Evolutionary conservation across 2,888 invertebrate genomes (phyloP).

Genomic region (Lucinisca nassula): DNA sequence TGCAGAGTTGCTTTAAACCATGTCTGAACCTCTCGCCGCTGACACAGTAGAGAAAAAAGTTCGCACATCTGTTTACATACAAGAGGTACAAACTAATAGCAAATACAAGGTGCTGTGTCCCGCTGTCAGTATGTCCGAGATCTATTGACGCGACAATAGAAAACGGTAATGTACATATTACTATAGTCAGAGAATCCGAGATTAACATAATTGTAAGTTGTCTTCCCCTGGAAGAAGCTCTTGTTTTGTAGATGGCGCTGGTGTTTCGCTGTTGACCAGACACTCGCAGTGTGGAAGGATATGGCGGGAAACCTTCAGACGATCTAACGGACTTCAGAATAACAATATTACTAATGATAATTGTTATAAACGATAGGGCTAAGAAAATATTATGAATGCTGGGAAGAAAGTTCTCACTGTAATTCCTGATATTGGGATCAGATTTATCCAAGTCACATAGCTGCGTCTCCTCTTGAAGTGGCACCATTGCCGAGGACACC

Average conservation of each 20-base stretch:
- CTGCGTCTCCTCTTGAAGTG: conserved; percentile 59
- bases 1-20: conserved; percentile 64
- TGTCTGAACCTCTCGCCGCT: conserved; percentile 78
- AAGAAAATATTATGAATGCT: conserved; percentile 77
- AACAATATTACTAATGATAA: conserved; percentile 76
- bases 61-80: conserved; percentile 79
- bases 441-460: conserved; percentile 73
- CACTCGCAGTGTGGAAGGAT: neutral
- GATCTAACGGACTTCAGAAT: conserved; percentile 72
- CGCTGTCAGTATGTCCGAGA: conserved; percentile 42
- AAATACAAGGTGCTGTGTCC: conserved; percentile 65
- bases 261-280: neutral
- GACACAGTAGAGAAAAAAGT: conserved; percentile 80
- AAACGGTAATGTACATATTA: conserved; percentile 78
- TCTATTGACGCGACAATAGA: conserved; percentile 68
- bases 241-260: neutral
- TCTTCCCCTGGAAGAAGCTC: conserved; percentile 56
- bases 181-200: conserved; percentile 76
- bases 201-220: conserved; percentile 79
- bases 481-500: conserved; percentile 66
- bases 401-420: conserved; percentile 68
- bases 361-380: conserved; percentile 70
- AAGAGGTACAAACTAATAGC: conserved; percentile 77
- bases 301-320: conserved; percentile 46
- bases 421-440: conserved; percentile 30